Evolutionary conservation across 2,113 vertebrate genomes (phyloP).

Genomic region (Corythoichthys intestinalis): DNA sequence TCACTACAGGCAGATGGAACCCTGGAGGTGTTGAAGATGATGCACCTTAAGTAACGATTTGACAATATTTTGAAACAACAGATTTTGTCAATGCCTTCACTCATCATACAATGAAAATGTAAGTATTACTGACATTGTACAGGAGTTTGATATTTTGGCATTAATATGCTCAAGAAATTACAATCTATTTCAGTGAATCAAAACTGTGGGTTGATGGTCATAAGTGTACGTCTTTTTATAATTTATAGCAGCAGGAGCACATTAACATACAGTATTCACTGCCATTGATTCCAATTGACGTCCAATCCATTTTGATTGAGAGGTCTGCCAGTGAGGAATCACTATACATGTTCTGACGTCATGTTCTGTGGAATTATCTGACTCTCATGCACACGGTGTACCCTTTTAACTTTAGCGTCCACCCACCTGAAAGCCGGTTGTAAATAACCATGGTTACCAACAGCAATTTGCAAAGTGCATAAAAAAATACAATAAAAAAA

Average conservation of each 20-base stretch:
- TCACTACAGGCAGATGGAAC: not conserved
- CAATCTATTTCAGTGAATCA: not conserved
- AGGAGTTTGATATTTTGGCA: too few relatives aligned
- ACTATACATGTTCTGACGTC: too few relatives aligned
- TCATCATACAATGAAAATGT: too few relatives aligned
- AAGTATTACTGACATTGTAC: too few relatives aligned
- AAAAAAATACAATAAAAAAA: not conserved
- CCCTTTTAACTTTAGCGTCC: not conserved
- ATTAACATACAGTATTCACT: too few relatives aligned
- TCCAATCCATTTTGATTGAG: too few relatives aligned
- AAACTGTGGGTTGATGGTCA: not conserved
- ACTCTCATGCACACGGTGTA: not conserved
- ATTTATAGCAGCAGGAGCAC: too few relatives aligned
- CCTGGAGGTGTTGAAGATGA: not conserved
- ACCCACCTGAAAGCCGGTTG: slow-evolving; percentile 14
- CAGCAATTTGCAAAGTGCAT: not conserved
- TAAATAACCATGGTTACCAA: slow-evolving; percentile 2
- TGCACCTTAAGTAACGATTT: not conserved
- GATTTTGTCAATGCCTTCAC: not conserved
- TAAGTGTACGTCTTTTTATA: not conserved
- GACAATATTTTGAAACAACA: slow-evolving; percentile 4
- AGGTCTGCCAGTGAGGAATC: too few relatives aligned
- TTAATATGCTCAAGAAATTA: not conserved
- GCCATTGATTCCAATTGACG: too few relatives aligned
- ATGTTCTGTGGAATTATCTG: not conserved